phyloP scores from a whole-genome alignment of 2,797 vertebrate species.

The Craterocephalus amniculus region DNA sequence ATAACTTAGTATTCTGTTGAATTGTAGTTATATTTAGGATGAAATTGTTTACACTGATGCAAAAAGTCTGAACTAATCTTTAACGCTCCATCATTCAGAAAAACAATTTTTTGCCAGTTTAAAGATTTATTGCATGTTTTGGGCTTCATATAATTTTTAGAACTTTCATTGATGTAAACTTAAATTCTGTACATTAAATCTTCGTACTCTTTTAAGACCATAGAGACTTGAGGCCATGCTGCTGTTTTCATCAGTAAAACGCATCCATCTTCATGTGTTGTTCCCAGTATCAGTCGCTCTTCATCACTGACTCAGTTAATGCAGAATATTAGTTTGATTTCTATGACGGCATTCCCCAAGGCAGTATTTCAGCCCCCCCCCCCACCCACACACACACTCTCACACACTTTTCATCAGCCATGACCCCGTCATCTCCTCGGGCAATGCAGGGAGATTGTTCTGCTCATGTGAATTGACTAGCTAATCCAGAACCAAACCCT shows the following conservation, averaged over 20 bases:
- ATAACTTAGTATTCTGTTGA: not conserved
- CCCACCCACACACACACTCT: too few species aligned
- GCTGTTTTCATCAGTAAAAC: constrained; percentile 50
- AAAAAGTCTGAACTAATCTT: too few species aligned
- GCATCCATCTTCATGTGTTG: constrained; percentile 31
- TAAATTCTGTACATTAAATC: not conserved
- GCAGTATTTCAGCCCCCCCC: too few species aligned
- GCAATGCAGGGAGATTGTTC: constrained; percentile 65
- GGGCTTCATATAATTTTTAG: not conserved
- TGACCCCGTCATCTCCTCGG: constrained; percentile 66
- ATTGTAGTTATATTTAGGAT: too few species aligned
- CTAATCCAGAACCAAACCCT: constrained; percentile 69
- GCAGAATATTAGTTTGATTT: constrained; percentile 57
- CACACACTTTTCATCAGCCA: constrained; percentile 57
- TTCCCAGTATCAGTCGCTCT: constrained; percentile 43
- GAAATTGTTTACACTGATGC: not conserved
- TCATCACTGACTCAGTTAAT: constrained; percentile 56
- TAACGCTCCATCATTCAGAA: too few species aligned
- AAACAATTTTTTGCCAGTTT: too few species aligned
- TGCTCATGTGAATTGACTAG: constrained; percentile 71
- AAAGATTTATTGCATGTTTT: not conserved
- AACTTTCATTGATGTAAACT: not conserved
- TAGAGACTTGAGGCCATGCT: constrained; percentile 9
- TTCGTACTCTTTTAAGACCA: constrained; percentile 17
- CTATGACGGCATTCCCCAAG: constrained; percentile 56